A percentile compares a stretch with the other conserved stretches of the same genome.
These are phyloP conservation scores for Myotis myotis DNA, from an alignment of 2,797 vertebrate species.

Conservation along the genomic window DNA sequence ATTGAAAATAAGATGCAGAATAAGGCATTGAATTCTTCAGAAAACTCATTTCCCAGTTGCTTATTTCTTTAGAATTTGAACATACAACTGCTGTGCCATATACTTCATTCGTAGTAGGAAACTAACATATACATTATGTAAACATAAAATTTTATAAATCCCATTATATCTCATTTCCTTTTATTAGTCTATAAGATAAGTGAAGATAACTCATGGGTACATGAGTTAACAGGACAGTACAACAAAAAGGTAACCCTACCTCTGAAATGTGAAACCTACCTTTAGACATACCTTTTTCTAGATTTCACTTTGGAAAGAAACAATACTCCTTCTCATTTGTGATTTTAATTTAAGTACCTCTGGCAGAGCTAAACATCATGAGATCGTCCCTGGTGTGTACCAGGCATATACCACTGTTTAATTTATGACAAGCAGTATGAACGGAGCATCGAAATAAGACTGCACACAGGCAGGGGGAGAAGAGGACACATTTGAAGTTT, in stretches of 20 bases:
- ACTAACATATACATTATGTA: not conserved
- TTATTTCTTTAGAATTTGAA: not conserved
- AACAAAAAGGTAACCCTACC: not conserved
- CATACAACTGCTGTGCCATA: not conserved
- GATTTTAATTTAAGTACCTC: not conserved
- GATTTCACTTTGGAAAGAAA: constrained; percentile 2
- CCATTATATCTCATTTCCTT: not conserved
- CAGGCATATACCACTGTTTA: not conserved
- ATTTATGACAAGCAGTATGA: not conserved
- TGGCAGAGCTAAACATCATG: not conserved
- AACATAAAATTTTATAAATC: not conserved
- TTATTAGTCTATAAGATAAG: not conserved
- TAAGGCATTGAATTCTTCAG: not conserved
- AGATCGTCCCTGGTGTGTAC: not conserved
- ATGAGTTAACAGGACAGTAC: not conserved
- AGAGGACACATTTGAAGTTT: not conserved
- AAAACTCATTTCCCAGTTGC: not conserved
- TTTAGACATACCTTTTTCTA: not conserved
- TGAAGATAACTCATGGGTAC: not conserved
- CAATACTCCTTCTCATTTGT: not conserved
- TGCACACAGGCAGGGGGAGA: not conserved
- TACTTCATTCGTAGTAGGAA: not conserved
- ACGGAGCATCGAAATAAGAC: not conserved
- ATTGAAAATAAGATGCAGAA: not conserved
- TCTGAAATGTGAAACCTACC: not conserved